Conservation (phyloP, 2,113 vertebrate species). For the Phyllopteryx taeniolatus region DNA sequence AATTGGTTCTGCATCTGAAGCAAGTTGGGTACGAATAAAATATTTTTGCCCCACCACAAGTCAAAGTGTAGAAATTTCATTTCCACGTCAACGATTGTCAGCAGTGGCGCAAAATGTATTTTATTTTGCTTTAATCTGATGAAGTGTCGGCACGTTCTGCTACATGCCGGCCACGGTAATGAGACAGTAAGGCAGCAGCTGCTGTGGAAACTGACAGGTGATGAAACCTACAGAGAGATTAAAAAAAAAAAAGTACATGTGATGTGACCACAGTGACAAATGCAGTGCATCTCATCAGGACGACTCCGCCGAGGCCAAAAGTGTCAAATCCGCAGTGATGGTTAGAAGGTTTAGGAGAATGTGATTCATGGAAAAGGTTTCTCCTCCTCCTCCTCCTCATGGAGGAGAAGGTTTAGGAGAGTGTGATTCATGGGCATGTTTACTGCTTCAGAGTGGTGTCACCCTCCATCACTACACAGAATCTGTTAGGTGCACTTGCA, state of each 20-base stretch:
- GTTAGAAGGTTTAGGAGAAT: conserved; percentile 20
- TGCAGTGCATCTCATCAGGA: conserved; percentile 35
- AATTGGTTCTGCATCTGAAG: background rate
- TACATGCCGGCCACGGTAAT: background rate
- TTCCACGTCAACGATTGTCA: background rate
- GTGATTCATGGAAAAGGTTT: conserved; percentile 72
- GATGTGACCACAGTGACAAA: conserved; percentile 50
- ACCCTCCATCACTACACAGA: conserved; percentile 55
- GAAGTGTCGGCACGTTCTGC: background rate
- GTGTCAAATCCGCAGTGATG: conserved; percentile 24
- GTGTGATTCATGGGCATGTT: conserved; percentile 65
- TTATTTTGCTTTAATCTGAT: conserved; percentile 5
- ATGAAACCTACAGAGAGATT: conserved; percentile 19
- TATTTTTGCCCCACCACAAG: background rate
- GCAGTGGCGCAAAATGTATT: background rate
- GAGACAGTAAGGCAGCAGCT: conserved; percentile 13
- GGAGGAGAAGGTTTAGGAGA: conserved; percentile 8
- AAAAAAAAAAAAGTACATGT: conserved; percentile 24
- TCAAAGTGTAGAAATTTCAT: background rate
- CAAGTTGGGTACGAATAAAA: background rate
- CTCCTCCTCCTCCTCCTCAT: no score
- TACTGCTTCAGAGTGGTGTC: conserved; percentile 66
- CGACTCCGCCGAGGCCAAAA: conserved; percentile 31
- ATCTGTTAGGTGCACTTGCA: conserved; percentile 37
- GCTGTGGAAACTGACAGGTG: conserved; percentile 5